Conservation (phyloP, 2,797 vertebrate species). For the Trachops cirrhosus region DNA sequence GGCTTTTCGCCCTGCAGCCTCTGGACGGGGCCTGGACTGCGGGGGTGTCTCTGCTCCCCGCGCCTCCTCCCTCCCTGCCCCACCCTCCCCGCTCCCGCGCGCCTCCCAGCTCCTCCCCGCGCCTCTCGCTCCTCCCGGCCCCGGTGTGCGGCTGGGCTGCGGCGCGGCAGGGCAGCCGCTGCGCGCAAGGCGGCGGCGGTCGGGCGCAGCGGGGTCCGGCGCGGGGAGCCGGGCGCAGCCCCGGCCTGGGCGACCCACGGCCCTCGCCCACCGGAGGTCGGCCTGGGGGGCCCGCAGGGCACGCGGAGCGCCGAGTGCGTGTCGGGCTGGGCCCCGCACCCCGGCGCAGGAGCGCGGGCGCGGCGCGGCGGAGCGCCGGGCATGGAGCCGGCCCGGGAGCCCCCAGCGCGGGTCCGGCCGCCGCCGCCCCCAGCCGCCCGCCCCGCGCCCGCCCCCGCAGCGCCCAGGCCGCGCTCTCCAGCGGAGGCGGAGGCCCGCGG, state of each 20-base stretch:
- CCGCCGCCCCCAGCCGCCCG: conserved; percentile 35
- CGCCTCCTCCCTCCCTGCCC: background rate
- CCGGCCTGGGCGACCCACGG: background rate
- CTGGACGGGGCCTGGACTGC: background rate
- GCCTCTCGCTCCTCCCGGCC: background rate
- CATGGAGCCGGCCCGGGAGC: conserved; percentile 59
- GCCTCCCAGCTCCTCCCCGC: background rate
- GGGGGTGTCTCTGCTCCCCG: background rate
- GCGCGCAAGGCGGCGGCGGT: background rate
- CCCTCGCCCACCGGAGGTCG: conserved; percentile 7
- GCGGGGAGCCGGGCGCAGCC: conserved; percentile 17
- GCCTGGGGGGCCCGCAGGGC: conserved; percentile 43
- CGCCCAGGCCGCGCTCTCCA: conserved; percentile 66
- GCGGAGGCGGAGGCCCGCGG: conserved; percentile 65
- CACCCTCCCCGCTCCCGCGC: background rate
- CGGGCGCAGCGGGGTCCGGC: background rate
- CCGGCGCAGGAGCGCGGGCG: conserved; percentile 46
- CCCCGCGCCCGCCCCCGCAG: background rate
- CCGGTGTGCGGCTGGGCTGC: conserved; percentile 20
- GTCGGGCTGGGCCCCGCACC: conserved; percentile 35
- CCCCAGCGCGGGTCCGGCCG: background rate
- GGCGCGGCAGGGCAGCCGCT: background rate
- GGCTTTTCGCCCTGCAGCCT: background rate
- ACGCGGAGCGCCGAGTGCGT: conserved; percentile 44
- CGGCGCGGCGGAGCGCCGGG: conserved; percentile 29